Percentiles rank a stretch among this genome's conserved stretches.
Evolutionary conservation across 1,140 invertebrate genomes (phyloP).

Genomic region (Drosophila hydei): DNA sequence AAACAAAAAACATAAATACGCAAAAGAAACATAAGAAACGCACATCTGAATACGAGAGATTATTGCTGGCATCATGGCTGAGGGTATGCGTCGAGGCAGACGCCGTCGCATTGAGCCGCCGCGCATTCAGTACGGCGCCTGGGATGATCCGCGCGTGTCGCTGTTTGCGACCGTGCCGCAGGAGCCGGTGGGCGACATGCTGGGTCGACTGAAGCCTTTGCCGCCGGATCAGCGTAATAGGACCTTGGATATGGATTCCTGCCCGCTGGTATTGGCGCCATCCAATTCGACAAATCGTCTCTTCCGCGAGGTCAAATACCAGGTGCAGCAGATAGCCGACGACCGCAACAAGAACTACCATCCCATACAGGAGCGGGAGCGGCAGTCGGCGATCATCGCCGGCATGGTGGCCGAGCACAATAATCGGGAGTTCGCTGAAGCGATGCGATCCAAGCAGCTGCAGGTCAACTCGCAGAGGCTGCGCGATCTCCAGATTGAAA

Average conservation of each 20-base stretch:
- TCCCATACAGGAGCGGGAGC: constrained; percentile 35
- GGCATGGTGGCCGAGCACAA: constrained; percentile 36
- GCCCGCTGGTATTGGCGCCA: constrained; percentile 12
- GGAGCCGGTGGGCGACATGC: constrained; percentile 56
- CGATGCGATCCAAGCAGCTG: constrained; percentile 40
- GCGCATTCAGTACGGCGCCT: constrained; percentile 45
- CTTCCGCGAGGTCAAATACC: constrained; percentile 43
- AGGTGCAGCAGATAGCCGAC: constrained; percentile 60
- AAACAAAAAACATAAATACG: not conserved
- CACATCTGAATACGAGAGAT: not conserved
- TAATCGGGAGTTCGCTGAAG: constrained; percentile 36
- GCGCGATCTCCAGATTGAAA: constrained; percentile 46
- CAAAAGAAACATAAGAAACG: not conserved
- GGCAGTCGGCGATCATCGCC: constrained; percentile 23
- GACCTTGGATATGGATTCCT: constrained; percentile 33
- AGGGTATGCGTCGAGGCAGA: constrained; percentile 6
- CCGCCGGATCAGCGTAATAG: constrained; percentile 11
- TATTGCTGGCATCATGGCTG: not conserved
- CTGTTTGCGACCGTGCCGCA: constrained; percentile 56
- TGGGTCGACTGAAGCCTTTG: constrained; percentile 33
- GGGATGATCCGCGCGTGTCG: constrained; percentile 53
- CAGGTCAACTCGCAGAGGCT: constrained; percentile 36
- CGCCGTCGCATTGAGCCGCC: constrained; percentile 20
- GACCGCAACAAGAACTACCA: constrained; percentile 41
- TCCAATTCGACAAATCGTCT: constrained; percentile 22